Evolutionary conservation across 2,113 vertebrate genomes (phyloP).

Genomic region (Mobula birostris): DNA sequence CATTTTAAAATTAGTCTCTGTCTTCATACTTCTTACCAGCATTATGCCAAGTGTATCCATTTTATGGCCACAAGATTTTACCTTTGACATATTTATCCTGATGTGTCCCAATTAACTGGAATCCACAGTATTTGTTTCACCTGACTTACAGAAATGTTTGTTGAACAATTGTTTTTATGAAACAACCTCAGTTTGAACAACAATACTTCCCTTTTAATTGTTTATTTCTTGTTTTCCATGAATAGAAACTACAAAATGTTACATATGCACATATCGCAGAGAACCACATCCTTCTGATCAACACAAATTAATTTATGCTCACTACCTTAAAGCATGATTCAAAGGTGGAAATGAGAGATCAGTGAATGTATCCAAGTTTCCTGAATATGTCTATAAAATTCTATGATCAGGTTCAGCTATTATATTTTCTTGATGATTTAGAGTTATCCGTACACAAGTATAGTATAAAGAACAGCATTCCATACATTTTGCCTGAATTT

Average conservation of each 20-base stretch:
- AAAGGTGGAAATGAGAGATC: background rate
- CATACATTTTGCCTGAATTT: background rate
- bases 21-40: too few species aligned
- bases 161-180: background rate
- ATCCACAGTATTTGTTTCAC: too few species aligned
- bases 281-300: background rate
- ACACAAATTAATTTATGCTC: background rate
- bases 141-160: too few species aligned
- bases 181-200: background rate
- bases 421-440: background rate
- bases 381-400: background rate
- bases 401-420: background rate
- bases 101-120: too few species aligned
- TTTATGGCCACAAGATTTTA: background rate
- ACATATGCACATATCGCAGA: background rate
- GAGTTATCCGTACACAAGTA: background rate
- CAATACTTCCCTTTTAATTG: background rate
- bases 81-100: background rate
- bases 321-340: background rate
- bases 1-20: too few species aligned
- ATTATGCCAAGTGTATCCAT: too few species aligned
- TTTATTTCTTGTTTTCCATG: background rate
- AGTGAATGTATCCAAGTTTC: background rate
- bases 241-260: background rate
- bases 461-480: background rate